These are phyloP conservation scores for Aplidium turbinatum DNA, from an alignment of 23 tunicate species.

Conservation along the genomic window DNA sequence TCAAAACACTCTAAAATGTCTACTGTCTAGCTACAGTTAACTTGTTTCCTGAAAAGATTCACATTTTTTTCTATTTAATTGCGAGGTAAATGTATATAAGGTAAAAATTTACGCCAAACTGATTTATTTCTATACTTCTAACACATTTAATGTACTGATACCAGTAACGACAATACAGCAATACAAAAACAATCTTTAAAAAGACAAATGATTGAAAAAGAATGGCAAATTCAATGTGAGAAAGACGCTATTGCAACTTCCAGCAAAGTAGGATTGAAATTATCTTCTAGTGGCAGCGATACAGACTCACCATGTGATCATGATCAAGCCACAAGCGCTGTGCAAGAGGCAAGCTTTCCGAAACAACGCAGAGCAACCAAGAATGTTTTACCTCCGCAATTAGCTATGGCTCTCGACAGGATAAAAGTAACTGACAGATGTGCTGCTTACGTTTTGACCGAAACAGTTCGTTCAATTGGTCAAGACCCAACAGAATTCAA, in stretches of 20 bases:
- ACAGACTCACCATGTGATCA: constrained; percentile 9
- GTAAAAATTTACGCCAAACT: too few species aligned
- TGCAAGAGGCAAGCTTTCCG: not conserved
- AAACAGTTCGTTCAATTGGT: constrained; percentile 20
- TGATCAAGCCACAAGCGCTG: constrained; percentile 10
- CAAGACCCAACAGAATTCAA: constrained; percentile 24
- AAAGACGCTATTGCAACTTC: constrained; percentile 5
- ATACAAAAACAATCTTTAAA: too few species aligned
- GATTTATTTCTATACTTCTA: too few species aligned
- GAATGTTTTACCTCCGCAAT: constrained; percentile 26
- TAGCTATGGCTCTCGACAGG: constrained; percentile 26
- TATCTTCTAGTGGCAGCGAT: constrained; percentile 19
- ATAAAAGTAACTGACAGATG: constrained; percentile 17
- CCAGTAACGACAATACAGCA: too few species aligned
- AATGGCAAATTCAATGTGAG: too few species aligned
- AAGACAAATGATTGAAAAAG: too few species aligned
- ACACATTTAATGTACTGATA: too few species aligned
- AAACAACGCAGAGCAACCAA: constrained; percentile 4
- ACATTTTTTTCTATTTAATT: too few species aligned
- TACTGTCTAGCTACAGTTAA: too few species aligned
- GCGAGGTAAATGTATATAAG: too few species aligned
- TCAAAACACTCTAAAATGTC: too few species aligned
- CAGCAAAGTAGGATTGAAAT: not conserved
- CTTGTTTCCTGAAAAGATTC: too few species aligned
- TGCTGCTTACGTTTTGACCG: constrained; percentile 17